Conservation (phyloP, 2,797 vertebrate species). For the Delichon dasypus region DNA sequence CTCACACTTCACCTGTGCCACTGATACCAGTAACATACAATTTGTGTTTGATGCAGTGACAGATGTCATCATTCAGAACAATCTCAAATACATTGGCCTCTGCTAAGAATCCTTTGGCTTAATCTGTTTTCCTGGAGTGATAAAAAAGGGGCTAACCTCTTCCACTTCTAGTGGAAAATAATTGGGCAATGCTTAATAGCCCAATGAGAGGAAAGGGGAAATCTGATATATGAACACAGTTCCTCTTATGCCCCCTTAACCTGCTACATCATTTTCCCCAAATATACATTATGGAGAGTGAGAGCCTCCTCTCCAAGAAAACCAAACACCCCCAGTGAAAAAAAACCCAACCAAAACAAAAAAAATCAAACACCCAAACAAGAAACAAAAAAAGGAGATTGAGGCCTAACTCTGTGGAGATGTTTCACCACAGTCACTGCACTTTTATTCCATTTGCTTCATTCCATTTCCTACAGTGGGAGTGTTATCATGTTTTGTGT, state of each 20-base stretch:
- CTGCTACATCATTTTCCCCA: constrained; percentile 22
- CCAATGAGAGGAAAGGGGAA: constrained; percentile 41
- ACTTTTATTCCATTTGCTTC: constrained; percentile 55
- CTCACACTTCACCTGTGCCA: constrained; percentile 99
- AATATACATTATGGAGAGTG: constrained; percentile 20
- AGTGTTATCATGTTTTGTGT: constrained; percentile 39
- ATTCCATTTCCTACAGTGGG: constrained; percentile 53
- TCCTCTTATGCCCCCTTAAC: constrained; percentile 36
- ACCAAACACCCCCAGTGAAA: not conserved
- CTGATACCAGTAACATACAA: constrained; percentile 99
- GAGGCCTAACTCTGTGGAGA: constrained; percentile 53
- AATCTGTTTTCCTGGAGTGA: constrained; percentile 46
- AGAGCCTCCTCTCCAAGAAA: constrained; percentile 3
- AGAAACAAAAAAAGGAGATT: not conserved
- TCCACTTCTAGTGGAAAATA: constrained; percentile 29
- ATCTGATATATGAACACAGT: constrained; percentile 5
- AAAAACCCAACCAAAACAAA: not conserved
- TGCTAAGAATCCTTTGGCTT: constrained; percentile 83
- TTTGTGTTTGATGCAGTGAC: constrained; percentile 99
- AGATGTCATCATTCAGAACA: constrained; percentile 99
- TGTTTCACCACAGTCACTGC: constrained; percentile 51
- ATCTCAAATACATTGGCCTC: constrained; percentile 99
- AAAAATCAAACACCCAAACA: not conserved
- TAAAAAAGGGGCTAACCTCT: constrained; percentile 66
- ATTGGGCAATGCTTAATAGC: constrained; percentile 41